Evolutionary conservation across 2,113 vertebrate species (phyloP), one percentile per base, ranked within the genome.

Genomic region (Xenopus tropicalis): DNA sequence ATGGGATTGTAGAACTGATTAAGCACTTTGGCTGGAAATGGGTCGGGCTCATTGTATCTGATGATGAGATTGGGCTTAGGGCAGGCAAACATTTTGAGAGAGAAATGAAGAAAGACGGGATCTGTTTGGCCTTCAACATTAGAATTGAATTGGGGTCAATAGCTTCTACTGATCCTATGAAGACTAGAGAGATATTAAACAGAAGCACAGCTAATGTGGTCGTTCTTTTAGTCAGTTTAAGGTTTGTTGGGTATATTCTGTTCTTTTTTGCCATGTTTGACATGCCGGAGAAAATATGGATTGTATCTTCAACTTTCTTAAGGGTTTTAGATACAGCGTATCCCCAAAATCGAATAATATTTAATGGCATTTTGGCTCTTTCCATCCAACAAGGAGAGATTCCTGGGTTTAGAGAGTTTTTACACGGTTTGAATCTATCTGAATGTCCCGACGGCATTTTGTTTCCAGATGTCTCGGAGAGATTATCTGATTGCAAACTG

Each of bases 21-120:
- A 61, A 48, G 17, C 58, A 71, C 48, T 71, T 62, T 24, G 44
- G 42, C 11, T 71, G 69, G 69, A 61, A 37, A 9, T 71, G 69
- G 70, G 43, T 71, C 24, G 70, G 70, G 23, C 57, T 71, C 16
- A 42, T 71, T 48, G 37, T 62, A 25, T 22, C 59, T 37, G 70
- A 61, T 63, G 58, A 71, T 62, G 42, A 62, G 5, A 19, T 19
- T 62, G 14, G 23, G 2, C 25, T 24, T 7, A 62, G 2, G 24
- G 61, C 61, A 19, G 14, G 61, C 24, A 23, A 62, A 6, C 17
- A 24, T 13, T 14, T 62, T 14, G 23, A 29, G 24, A 62, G 37
- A 14, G 22, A 29, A 29, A 29, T 62, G 23, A 29, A 17, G 21
- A 62, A 16, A 8, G 9, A 16, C 19, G 61, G 61, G 0, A 23